Percentiles rank a stretch among this genome's conserved stretches.
Evolutionary conservation across 2,797 vertebrate species (phyloP).

Genomic region (Notolepis coatsorum): DNA sequence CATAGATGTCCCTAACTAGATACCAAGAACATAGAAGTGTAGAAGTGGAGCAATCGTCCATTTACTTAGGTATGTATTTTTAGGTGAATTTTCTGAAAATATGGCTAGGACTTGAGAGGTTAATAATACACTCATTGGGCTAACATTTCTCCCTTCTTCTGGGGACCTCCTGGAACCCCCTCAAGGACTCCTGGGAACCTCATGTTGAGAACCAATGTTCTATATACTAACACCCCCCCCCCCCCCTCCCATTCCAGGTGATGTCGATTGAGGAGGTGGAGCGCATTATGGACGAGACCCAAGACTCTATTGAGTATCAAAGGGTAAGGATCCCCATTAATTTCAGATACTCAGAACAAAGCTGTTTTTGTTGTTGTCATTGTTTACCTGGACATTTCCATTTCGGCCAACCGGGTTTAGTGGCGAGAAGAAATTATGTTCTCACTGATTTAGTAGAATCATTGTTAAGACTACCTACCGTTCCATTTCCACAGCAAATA

Average conservation of each 20-base stretch:
- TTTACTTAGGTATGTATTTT: no score
- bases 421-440: not conserved
- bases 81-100: no score
- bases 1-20: no score
- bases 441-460: not conserved
- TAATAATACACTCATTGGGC: no score
- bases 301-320: slow-evolving; percentile 94
- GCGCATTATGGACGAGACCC: slow-evolving; percentile 94
- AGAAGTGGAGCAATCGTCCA: no score
- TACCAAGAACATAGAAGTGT: no score
- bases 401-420: not conserved
- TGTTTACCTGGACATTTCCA: not conserved
- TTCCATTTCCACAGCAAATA: slow-evolving; percentile 88
- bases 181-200: not conserved
- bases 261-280: slow-evolving; percentile 98
- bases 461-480: no score
- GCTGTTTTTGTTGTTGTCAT: not conserved
- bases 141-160: not conserved
- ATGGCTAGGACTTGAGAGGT: no score
- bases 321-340: slow-evolving; percentile 72
- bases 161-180: not conserved
- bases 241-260: slow-evolving; percentile 76
- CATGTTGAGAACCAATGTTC: not conserved
- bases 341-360: not conserved
- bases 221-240: no score